Base-by-base conservation (phyloP, 2,797 vertebrate species). In the Trachops cirrhosus region DNA sequence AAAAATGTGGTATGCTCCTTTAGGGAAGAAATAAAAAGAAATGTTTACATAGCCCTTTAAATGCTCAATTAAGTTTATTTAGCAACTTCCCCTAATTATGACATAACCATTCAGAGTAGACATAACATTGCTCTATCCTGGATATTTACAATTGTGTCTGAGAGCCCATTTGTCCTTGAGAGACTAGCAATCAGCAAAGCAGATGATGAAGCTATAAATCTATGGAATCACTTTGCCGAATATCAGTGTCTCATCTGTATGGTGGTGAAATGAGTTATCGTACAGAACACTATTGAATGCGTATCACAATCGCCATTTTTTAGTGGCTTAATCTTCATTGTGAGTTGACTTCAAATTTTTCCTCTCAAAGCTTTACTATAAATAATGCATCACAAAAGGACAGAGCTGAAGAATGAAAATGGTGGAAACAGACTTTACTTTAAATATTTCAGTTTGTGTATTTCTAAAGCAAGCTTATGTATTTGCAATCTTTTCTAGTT, bases 151-250 rank as follows among this genome's bases (percentile, higher is more conserved):
- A 85, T 62, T n/a, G 24, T 32, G 29, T 59, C 18, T 16, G n/a
- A 82, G 84, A 86, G n/a, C 78, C n/a, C 92, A 52, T 94, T 97
- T 96, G 41, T 97, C 71, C 96, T 96, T 94, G 79, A 2, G 32
- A 57, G 78, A 87, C 48, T 94, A 96, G 68, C 39, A 96, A 95
- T 94, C 95, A 89, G 59, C 73, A 96, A 96, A 93, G 70, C 50
- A 93, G 75, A 88, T 94, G 96, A 97, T 57, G 91, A 97, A 93
- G 94, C 77, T 91, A 80, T 92, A 97, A 91, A 96, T 95, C 59
- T 91, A n/a, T 34, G 29, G 2, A 9, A 78, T 32, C 52, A 0
- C 52, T 95, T 95, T 95, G 77, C 79, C 82, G 95, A 93, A 64
- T 96, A 97, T 57, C 74, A 94, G 0, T 24, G 71, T 39, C 71